Base-by-base conservation (phyloP, 2,113 vertebrate genomes). In the Indicator maculatus region DNA sequence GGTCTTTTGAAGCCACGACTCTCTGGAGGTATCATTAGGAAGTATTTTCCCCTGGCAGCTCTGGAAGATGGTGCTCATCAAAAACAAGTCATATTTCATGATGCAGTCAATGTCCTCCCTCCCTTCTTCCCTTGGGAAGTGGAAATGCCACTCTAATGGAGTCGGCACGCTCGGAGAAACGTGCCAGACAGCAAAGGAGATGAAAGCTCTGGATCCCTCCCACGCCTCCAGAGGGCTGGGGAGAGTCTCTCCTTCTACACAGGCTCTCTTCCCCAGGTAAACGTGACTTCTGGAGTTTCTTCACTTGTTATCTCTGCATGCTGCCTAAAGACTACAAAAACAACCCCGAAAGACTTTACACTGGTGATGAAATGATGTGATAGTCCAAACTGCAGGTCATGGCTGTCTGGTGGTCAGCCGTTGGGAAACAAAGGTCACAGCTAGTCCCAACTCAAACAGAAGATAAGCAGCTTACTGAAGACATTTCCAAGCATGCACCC, bases 281-380 rank as follows among this genome's bases (percentile, higher is more conserved):
- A 93, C 0, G 1, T 36, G 85, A 75, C 76, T 78, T 80, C 69
- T 78, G 77, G 58, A 28, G 59, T 83, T 71, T 59, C 61, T 69
- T 66, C 69, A 77, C 9, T 13, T 2, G 3, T 64, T 80, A 26
- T 45, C 79, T 78, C 58, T 65, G 47, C 94, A 85, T 2, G 5
- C 70, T 91, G 55, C 70, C 90, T 80, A 85, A 55, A 53, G 83
- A 36, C 38, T 78, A 63, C n/a, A 70, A 83, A 85, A 94, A 86
- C 71, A 95, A 63, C 26, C 69, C 45, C 63, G n/a, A 66, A 89
- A 82, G 45, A 21, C 39, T 77, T 95, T 45, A 67, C 26, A 58
- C 18, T 1, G 1, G 16, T 5, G 28, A 27, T 27, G 67, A 77
- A 89, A 77, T 73, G 45, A 88, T 41, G 26, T 13, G 39, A 36